Evolutionary conservation across 2,888 invertebrate species (phyloP), one percentile per base, ranked within the genome.

Genomic region (Dynastes grantii): DNA sequence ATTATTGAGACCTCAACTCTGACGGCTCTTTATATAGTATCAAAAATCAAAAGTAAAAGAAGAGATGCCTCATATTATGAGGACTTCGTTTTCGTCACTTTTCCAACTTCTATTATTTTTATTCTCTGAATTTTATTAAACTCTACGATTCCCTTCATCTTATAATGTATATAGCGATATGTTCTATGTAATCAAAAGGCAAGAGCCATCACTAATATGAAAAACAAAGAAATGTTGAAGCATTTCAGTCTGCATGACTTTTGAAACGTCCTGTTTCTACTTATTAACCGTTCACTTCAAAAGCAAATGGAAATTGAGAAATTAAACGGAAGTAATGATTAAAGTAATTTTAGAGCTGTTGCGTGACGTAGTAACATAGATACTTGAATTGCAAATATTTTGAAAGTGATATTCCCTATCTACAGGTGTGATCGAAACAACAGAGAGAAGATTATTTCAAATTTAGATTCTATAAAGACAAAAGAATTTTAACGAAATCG

Each of bases 171-270:
- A 76, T 64, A 64, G 49, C 37, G 27, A 45, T 76, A 67, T 76
- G 37, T 76, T 37, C 64, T 61, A 22, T 37, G 6, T 61, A 29
- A 63, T 16, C 63, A 70, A 77, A 65, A 76, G 49, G 51, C 51
- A 49, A 51, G 16, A 68, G 6, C 51, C 68, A 29, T 27, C 32
- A 27, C 11, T 13, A 63, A 51, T 51, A 27, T 5, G 32, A 5
- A 37, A 37, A 27, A 22, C 8, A 11, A 51, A 16, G 51, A 68
- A 51, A 58, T 78, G 76, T 82, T 83, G 85, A 84, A 85, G 85
- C 85, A 85, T 85, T 85, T 85, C 85, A 85, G 84, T 79, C 80
- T 73, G 51, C 45, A 8, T 45, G 8, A 2, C 8, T 11, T 45
- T 45, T 8, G 51, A 51, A 27, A 9, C 13, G 4, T 51, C 64